Base-by-base conservation (phyloP, 2,797 vertebrate genomes). In the Sebastes oblongus region DNA sequence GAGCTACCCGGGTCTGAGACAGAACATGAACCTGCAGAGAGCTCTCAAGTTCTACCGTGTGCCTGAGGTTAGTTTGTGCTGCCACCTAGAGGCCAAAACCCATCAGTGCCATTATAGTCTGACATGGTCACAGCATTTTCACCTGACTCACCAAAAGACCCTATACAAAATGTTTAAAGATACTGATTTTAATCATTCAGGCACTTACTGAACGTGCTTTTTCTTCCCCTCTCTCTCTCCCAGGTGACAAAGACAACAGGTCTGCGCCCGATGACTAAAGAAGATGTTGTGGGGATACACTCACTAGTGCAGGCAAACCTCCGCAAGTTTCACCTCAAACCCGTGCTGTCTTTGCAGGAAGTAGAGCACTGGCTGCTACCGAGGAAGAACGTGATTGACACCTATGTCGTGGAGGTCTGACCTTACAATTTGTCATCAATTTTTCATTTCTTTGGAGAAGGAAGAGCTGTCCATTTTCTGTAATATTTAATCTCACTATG, bases 301-400 rank as follows among this genome's bases (percentile, higher is more conserved):
- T 90, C 92, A 74, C 96, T 99, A 16, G 91, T 99, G 67, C 92
- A 89, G 0, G 89, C 92, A 67, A 95, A 97, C 92, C 91, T 97
- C 81, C 84, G 91, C 89, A 96, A 94, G 87, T 98, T 97, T 81
- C 91, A 96, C 87, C 95, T 99, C 88, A 95, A 93, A 0, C 95
- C 96, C 0, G 66, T 95, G 85, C 94, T 97, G 96, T 97, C 93
- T 81, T 70, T 77, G 52, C 95, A 97, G 83, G 97, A 99, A 86
- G 96, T 97, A 65, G 95, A 97, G 68, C 98, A 99, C 92, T 98
- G 97, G 97, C 95, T 98, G 75, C 82, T 97, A 81, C 98, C 98
- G 25, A 96, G 95, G 91, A 96, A 98, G 92, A 96, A 95, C 27
- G 97, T 99, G 91, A 96, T 98, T 0, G 96, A 98, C 94, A 98